Conservation (phyloP, 2,113 vertebrate genomes). For the Irena cyanogastra region DNA sequence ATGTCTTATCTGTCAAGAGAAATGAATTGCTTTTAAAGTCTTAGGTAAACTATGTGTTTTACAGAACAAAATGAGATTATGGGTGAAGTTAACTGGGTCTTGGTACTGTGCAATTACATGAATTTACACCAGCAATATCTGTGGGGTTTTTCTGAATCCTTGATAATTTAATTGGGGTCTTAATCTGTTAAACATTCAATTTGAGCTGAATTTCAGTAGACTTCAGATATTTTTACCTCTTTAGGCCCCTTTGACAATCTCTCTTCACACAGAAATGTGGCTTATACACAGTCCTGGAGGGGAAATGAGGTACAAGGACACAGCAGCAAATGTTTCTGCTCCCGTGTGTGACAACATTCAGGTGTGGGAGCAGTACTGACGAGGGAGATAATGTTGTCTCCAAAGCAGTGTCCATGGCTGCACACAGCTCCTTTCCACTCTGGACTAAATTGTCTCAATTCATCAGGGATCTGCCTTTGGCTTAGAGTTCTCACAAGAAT, state of each 20-base stretch:
- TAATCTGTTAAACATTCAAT: neutral
- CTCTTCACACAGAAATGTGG: neutral
- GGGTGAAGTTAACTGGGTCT: neutral
- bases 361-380: neutral
- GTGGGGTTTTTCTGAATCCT: neutral
- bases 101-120: neutral
- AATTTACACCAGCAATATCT: neutral
- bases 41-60: slow-evolving; percentile 4
- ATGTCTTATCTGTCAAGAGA: neutral
- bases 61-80: neutral
- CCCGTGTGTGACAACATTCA: neutral
- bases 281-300: neutral
- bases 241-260: neutral
- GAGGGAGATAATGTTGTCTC: neutral
- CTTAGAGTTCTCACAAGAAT: neutral
- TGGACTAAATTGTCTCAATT: neutral
- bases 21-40: slow-evolving; percentile 6
- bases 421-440: neutral
- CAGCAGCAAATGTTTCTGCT: neutral
- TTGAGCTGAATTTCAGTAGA: neutral
- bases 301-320: neutral
- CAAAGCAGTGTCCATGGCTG: neutral
- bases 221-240: neutral
- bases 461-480: neutral
- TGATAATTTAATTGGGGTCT: neutral